Evolutionary conservation across 1,140 invertebrate genomes (phyloP).

Genomic region (Paracyclopina nana): DNA sequence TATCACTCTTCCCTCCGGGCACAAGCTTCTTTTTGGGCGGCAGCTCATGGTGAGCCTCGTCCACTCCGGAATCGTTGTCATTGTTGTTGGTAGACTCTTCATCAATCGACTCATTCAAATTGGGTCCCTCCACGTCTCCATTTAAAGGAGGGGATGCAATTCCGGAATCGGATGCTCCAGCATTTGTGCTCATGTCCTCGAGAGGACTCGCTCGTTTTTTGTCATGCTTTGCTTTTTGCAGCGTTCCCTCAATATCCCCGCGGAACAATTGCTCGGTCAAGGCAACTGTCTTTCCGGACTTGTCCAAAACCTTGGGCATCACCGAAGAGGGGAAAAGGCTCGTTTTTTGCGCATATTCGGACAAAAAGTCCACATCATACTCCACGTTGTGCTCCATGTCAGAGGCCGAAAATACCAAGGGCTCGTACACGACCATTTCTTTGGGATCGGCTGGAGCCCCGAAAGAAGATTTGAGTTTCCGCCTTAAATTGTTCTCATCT

Average conservation of each 20-base stretch:
- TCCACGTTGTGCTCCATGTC: no score
- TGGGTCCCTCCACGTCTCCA: not conserved
- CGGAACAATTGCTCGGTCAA: constrained; percentile 22
- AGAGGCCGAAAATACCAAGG: no score
- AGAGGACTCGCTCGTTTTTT: no score
- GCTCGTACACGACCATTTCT: no score
- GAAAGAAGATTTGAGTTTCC: constrained; percentile 3
- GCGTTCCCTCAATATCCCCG: constrained; percentile 4
- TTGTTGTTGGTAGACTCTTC: not conserved
- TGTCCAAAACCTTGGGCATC: constrained; percentile 20
- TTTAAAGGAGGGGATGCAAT: not conserved
- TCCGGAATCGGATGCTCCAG: not conserved
- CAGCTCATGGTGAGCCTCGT: not conserved
- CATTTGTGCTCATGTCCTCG: no score
- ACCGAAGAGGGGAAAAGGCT: constrained; percentile 20
- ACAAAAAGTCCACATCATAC: no score
- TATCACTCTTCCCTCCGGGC: constrained; percentile 18
- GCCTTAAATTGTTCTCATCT: not conserved
- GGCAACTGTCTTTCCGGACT: constrained; percentile 19
- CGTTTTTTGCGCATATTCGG: constrained; percentile 17
- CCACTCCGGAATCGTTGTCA: not conserved
- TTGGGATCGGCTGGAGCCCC: not conserved
- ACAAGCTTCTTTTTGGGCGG: not conserved
- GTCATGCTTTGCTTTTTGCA: constrained; percentile 3
- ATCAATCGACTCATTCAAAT: no score